phyloP scores from a whole-genome alignment of 2,888 invertebrate species.

The Diadegma fenestrale region DNA sequence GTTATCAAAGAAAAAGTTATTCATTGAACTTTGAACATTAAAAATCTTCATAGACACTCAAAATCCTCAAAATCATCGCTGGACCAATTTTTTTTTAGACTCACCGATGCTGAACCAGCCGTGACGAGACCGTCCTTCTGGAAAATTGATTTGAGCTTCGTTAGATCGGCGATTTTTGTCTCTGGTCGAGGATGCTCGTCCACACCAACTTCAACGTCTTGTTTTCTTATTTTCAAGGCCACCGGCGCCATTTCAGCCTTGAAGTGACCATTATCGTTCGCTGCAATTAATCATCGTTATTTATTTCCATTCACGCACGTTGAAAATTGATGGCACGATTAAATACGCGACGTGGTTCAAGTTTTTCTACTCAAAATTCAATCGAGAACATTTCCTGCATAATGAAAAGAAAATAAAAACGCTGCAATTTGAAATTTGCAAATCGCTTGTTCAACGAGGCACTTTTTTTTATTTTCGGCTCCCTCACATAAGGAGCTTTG shows the following conservation, averaged over 20 bases:
- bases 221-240: conserved; percentile 93
- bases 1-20: too few relatives aligned
- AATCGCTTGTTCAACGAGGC: too few relatives aligned
- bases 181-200: conserved; percentile 98
- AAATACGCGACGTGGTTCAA: too few relatives aligned
- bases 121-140: conserved; percentile 98
- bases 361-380: neutral
- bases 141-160: conserved; percentile 95
- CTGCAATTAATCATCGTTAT: conserved; percentile 85
- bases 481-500: too few relatives aligned
- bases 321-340: too few relatives aligned
- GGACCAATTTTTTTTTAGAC: conserved; percentile 72
- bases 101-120: conserved; percentile 97
- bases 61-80: too few relatives aligned
- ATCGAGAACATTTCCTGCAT: neutral
- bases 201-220: conserved; percentile 90
- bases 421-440: too few relatives aligned
- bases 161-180: conserved; percentile 93
- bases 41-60: too few relatives aligned
- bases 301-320: neutral
- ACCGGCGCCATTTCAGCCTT: conserved; percentile 96
- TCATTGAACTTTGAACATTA: neutral
- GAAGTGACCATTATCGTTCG: conserved; percentile 95
- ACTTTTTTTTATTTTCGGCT: too few relatives aligned
- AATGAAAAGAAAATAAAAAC: neutral